Evolutionary conservation across 2,888 invertebrate species (phyloP).

Genomic region (Andrena chrysosceles): DNA sequence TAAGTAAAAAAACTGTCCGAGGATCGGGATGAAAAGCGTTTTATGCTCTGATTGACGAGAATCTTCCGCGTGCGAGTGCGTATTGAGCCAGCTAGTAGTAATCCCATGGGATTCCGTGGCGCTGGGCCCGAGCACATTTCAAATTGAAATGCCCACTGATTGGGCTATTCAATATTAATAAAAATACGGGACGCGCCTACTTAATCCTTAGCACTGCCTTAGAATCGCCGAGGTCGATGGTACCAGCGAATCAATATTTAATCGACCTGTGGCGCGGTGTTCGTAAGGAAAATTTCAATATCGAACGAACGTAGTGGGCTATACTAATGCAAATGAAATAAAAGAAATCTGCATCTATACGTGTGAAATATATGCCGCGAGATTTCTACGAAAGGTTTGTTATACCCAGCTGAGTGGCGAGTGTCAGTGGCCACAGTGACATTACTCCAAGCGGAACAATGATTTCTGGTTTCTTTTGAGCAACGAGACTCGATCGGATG

Average conservation of each 20-base stretch:
- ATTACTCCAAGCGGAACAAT: not conserved
- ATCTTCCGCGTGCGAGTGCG: slow-evolving; percentile 10
- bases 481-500: not conserved
- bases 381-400: not conserved
- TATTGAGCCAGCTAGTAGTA: not conserved
- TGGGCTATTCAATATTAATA: slow-evolving; percentile 37
- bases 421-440: not conserved
- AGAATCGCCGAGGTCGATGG: slow-evolving; percentile 47
- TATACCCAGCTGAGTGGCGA: not conserved
- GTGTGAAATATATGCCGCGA: not conserved
- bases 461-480: slow-evolving; percentile 4
- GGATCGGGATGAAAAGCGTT: not conserved
- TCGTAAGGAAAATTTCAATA: not conserved
- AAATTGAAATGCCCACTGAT: slow-evolving; percentile 8
- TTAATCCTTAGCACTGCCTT: slow-evolving; percentile 27
- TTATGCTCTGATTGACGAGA: not conserved
- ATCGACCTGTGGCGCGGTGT: slow-evolving; percentile 20
- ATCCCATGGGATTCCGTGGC: not conserved
- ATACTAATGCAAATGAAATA: not conserved
- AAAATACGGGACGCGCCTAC: not conserved
- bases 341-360: not conserved
- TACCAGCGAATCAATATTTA: slow-evolving; percentile 33
- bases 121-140: not conserved
- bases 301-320: not conserved
- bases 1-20: slow-evolving; percentile 1